These are phyloP conservation scores for Callorhinus ursinus DNA, from an alignment of 2,113 vertebrate species.

Conservation along the genomic window DNA sequence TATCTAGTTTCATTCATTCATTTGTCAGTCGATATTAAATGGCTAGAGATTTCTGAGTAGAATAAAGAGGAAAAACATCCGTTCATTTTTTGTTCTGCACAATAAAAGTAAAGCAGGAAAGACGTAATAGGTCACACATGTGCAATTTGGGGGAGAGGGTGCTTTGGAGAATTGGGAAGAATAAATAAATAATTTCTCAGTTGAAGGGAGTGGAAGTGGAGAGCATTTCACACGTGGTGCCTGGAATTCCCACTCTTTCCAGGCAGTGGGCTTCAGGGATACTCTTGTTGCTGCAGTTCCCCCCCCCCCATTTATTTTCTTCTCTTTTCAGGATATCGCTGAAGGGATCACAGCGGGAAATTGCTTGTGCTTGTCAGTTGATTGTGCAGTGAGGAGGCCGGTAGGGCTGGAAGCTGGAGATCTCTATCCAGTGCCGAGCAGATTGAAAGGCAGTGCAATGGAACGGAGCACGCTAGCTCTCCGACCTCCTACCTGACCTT, in stretches of 20 bases:
- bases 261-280: neutral
- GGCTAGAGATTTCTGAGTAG: neutral
- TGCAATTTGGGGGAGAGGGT: neutral
- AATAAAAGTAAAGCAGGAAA: neutral
- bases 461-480: neutral
- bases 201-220: neutral
- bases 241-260: neutral
- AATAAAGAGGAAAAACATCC: neutral
- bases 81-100: neutral
- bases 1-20: neutral
- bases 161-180: neutral
- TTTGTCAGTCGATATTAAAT: neutral
- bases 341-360: constrained; percentile 83
- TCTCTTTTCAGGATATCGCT: constrained; percentile 76
- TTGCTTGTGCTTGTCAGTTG: constrained; percentile 83
- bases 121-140: neutral
- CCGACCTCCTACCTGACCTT: constrained; percentile 76
- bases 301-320: constrained; percentile 43
- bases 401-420: constrained; percentile 71
- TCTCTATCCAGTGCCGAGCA: constrained; percentile 78
- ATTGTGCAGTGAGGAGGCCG: constrained; percentile 75
- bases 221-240: neutral
- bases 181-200: constrained; percentile 3
- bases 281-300: neutral
- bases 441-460: constrained; percentile 73